A percentile compares a stretch with the other conserved stretches of the same genome.
phyloP scores from a whole-genome alignment of 2,113 vertebrate genomes.

The Barbus barbus region DNA sequence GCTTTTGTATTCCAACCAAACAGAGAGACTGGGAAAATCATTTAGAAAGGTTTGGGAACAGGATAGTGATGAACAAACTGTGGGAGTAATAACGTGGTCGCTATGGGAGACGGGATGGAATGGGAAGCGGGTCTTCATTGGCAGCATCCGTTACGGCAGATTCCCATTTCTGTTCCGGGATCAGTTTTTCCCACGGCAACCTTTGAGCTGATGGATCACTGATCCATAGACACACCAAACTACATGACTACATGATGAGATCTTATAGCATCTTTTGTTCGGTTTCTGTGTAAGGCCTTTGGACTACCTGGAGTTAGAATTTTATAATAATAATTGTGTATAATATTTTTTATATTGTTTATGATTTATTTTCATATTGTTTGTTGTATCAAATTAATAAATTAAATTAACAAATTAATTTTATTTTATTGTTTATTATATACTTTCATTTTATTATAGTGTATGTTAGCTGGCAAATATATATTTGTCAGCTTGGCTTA shows the following conservation, averaged over 20 bases:
- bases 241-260: background rate
- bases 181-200: background rate
- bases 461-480: too few relatives aligned
- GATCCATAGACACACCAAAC: background rate
- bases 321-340: too few relatives aligned
- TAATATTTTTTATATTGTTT: too few relatives aligned
- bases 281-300: too few relatives aligned
- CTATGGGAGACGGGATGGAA: slow-evolving; percentile 69
- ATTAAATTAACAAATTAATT: too few relatives aligned
- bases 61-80: slow-evolving; percentile 43
- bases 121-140: slow-evolving; percentile 52
- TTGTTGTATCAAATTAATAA: too few relatives aligned
- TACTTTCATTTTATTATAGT: too few relatives aligned
- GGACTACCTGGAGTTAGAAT: too few relatives aligned
- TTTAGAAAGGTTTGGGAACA: slow-evolving; percentile 25
- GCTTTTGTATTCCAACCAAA: background rate
- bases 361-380: too few relatives aligned
- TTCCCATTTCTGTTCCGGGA: background rate
- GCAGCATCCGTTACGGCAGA: background rate
- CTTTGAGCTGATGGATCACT: slow-evolving; percentile 8
- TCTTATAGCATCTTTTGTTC: background rate
- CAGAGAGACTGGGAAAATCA: slow-evolving; percentile 8
- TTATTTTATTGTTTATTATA: too few relatives aligned
- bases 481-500: too few relatives aligned
- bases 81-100: slow-evolving; percentile 63